A percentile compares a stretch with the other conserved stretches of the same genome.
phyloP scores from a whole-genome alignment of 2,113 vertebrate genomes.

The Corythoichthys haematopterus region DNA sequence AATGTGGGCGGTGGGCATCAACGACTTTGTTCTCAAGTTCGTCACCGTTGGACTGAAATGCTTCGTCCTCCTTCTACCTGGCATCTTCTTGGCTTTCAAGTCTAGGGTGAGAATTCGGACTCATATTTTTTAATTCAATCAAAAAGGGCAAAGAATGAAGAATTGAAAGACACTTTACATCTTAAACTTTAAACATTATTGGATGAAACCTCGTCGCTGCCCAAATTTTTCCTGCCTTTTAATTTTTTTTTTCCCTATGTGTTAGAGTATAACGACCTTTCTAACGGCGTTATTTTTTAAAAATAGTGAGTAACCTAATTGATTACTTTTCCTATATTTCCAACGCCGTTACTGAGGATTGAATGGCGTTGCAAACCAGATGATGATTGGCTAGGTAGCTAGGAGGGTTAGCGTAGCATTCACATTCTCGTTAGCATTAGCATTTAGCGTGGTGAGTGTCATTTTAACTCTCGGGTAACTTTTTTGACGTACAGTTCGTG shows the following conservation, averaged over 20 bases:
- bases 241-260: background rate
- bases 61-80: slow-evolving; percentile 85
- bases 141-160: background rate
- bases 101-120: slow-evolving; percentile 80
- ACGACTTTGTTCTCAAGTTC: slow-evolving; percentile 93
- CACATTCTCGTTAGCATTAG: no score
- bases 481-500: no score
- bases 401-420: no score
- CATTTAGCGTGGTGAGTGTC: no score
- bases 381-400: no score
- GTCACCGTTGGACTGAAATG: slow-evolving; percentile 91
- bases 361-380: no score
- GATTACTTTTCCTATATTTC: no score
- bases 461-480: no score
- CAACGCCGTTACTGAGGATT: no score
- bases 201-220: background rate
- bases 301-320: background rate
- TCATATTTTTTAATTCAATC: background rate
- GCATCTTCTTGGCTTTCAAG: slow-evolving; percentile 90
- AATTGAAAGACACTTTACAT: background rate
- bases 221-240: no score
- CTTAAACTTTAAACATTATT: background rate
- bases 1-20: slow-evolving; percentile 93
- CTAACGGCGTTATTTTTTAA: no score
- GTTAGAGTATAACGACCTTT: no score